Evolutionary conservation across 2,113 vertebrate species (phyloP).

Genomic region (Emberiza fucata): DNA sequence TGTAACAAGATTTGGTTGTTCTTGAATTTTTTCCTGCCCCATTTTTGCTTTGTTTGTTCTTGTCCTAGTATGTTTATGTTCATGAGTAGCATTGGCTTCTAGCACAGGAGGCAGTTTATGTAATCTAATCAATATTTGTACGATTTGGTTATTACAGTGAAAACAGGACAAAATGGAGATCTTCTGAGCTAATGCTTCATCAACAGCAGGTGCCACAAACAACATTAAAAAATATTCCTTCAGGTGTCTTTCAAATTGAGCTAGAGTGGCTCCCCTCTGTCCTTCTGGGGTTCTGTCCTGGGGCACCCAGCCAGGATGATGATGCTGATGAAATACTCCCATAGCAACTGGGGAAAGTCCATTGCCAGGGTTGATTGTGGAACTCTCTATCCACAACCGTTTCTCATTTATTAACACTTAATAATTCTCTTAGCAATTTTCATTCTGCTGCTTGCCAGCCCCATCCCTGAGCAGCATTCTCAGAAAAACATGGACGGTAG

Average conservation of each 20-base stretch:
- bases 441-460: neutral
- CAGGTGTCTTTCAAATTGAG: neutral
- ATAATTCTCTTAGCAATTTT: neutral
- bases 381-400: rapidly evolving
- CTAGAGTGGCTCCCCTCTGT: neutral
- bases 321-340: neutral
- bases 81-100: neutral
- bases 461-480: neutral
- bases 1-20: neutral
- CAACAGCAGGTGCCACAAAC: neutral
- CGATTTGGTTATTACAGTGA: neutral
- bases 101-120: neutral
- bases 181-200: neutral
- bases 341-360: neutral
- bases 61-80: neutral
- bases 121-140: neutral
- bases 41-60: neutral
- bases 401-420: neutral
- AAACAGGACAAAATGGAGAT: neutral
- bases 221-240: neutral
- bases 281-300: neutral
- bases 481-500: neutral
- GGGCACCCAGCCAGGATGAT: neutral
- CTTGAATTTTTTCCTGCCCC: neutral
- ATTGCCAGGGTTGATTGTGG: neutral